A percentile compares a stretch with the other conserved stretches of the same genome.
Evolutionary conservation across 2,113 vertebrate species (phyloP).

Genomic region (Tenebrosternarchus preto): DNA sequence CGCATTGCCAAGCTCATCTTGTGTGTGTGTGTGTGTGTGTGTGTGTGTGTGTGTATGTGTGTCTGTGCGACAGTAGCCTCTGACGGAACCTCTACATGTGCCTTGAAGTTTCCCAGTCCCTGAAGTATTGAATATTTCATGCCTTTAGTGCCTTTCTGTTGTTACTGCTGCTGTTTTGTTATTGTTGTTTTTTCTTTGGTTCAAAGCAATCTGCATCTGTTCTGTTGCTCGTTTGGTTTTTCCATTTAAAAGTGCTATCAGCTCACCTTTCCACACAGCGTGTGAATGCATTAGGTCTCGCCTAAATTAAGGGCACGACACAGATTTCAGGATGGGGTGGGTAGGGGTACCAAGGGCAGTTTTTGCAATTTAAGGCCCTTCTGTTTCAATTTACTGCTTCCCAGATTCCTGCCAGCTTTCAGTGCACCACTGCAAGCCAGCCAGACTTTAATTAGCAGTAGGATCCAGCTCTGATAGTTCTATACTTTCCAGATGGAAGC

Average conservation of each 20-base stretch:
- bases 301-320: constrained; percentile 55
- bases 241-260: constrained; percentile 46
- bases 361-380: constrained; percentile 49
- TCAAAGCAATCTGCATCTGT: constrained; percentile 39
- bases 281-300: constrained; percentile 50
- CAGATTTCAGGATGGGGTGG: constrained; percentile 50
- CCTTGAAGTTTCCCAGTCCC: constrained; percentile 38
- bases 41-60: too few species aligned
- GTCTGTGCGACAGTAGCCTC: constrained; percentile 27
- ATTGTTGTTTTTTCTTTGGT: constrained; percentile 17
- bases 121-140: constrained; percentile 53
- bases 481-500: constrained; percentile 23
- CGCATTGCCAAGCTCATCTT: constrained; percentile 23
- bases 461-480: constrained; percentile 42
- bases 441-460: constrained; percentile 43
- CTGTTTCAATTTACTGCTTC: constrained; percentile 55
- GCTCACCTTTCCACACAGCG: constrained; percentile 50
- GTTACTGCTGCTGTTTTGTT: background rate
- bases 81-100: constrained; percentile 37
- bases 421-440: constrained; percentile 37
- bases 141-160: constrained; percentile 34
- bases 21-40: too few species aligned
- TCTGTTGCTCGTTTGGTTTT: constrained; percentile 41
- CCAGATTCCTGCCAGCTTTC: constrained; percentile 45
- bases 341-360: constrained; percentile 49